Conservation (phyloP, 92 coral and sea anemone species). For the Desmophyllum pertusum region DNA sequence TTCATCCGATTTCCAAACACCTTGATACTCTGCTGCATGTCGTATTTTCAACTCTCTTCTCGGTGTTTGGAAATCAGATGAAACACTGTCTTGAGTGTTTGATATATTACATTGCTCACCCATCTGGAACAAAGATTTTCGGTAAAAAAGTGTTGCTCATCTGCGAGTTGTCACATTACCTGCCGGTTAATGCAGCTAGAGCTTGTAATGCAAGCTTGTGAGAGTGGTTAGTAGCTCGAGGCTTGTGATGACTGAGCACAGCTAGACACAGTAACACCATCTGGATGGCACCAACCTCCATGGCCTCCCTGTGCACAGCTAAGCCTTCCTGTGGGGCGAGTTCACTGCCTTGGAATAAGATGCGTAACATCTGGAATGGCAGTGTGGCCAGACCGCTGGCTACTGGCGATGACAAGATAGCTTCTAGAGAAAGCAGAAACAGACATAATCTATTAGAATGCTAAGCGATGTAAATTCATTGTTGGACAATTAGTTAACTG, state of each 20-base stretch:
- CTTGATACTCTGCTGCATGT: no score
- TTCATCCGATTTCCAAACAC: no score
- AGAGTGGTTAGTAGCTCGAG: conserved; percentile 67
- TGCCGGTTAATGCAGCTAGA: conserved; percentile 85
- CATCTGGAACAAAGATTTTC: no score
- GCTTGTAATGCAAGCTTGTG: conserved; percentile 86
- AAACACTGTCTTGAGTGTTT: no score
- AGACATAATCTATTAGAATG: background rate
- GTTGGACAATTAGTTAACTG: no score
- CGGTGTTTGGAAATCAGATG: no score
- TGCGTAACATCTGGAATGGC: conserved; percentile 84
- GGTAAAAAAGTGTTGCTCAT: background rate
- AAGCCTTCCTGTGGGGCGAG: conserved; percentile 65
- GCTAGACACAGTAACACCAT: conserved; percentile 90
- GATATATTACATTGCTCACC: no score
- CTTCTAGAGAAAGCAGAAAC: conserved; percentile 49
- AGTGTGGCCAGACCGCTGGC: conserved; percentile 87
- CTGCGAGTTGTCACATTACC: conserved; percentile 39
- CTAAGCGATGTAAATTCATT: background rate
- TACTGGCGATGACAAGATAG: conserved; percentile 73
- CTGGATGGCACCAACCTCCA: conserved; percentile 89
- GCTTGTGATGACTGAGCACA: conserved; percentile 95
- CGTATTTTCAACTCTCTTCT: no score
- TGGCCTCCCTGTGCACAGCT: conserved; percentile 73
- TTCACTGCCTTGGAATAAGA: conserved; percentile 68